Evolutionary conservation across 2,888 invertebrate species (phyloP).

Genomic region (Acanthosepion pharaonis): DNA sequence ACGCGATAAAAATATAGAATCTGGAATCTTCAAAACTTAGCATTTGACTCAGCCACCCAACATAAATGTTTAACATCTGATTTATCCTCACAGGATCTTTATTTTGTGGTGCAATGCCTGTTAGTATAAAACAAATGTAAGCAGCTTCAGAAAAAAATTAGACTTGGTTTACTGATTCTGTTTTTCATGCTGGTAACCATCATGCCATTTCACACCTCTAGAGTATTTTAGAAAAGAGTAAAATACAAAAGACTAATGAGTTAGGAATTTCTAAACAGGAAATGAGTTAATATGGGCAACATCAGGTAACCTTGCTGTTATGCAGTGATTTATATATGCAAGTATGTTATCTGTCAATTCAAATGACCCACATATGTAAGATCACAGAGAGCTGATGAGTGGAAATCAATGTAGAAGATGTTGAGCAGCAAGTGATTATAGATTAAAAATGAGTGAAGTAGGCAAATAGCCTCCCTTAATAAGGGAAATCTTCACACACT

Average conservation of each 20-base stretch:
- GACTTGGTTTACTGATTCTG: too few species aligned
- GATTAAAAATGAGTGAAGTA: neutral
- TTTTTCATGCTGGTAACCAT: too few species aligned
- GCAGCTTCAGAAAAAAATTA: too few species aligned
- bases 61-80: too few species aligned
- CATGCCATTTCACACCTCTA: too few species aligned
- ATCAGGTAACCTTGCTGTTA: neutral
- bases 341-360: neutral
- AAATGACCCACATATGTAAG: neutral
- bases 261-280: neutral
- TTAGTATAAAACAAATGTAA: too few species aligned
- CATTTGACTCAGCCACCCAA: too few species aligned
- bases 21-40: too few species aligned
- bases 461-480: slow-evolving; percentile 33
- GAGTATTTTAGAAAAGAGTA: neutral
- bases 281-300: neutral
- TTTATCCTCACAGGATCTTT: too few species aligned
- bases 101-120: too few species aligned
- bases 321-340: neutral
- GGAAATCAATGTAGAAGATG: neutral
- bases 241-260: neutral
- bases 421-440: neutral
- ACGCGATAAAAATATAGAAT: too few species aligned
- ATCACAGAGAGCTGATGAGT: neutral
- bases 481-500: neutral